Conservation (phyloP, 2,113 vertebrate species). For the Oryzias woworae region DNA sequence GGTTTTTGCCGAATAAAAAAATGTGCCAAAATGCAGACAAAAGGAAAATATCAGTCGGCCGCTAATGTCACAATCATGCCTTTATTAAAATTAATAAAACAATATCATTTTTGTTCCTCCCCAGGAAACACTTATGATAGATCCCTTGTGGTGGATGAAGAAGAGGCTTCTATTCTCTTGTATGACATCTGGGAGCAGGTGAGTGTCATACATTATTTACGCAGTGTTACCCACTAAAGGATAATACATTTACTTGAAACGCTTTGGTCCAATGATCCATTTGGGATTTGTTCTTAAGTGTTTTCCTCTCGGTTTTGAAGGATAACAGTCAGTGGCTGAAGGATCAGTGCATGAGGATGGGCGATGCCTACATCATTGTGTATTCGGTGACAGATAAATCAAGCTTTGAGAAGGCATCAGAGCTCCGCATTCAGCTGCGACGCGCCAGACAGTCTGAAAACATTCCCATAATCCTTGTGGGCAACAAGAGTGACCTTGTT, state of each 20-base stretch:
- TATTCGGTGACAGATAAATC: conserved; percentile 98
- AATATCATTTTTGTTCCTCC: conserved; percentile 11
- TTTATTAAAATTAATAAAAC: conserved; percentile 11
- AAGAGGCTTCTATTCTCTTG: conserved; percentile 90
- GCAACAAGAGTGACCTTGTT: conserved; percentile 97
- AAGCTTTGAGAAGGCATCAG: conserved; percentile 97
- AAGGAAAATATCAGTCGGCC: conserved; percentile 14
- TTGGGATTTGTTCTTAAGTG: not conserved
- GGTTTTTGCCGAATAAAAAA: too few relatives aligned
- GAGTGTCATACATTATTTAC: conserved; percentile 48
- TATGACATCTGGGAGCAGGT: conserved; percentile 99
- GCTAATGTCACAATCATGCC: not conserved
- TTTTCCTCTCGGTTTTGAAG: conserved; percentile 63
- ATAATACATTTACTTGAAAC: not conserved
- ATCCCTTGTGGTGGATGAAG: conserved; percentile 90
- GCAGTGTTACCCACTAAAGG: not conserved
- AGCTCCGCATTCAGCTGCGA: conserved; percentile 93
- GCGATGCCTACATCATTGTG: conserved; percentile 97
- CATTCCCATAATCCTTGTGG: conserved; percentile 98
- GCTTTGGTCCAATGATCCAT: too few relatives aligned
- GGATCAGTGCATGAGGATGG: conserved; percentile 97
- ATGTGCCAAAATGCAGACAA: not conserved
- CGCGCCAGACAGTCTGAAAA: conserved; percentile 93
- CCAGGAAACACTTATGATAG: conserved; percentile 94
- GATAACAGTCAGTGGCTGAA: conserved; percentile 93